These are phyloP conservation scores for Oceanodroma leucorhoa DNA, from an alignment of 2,797 vertebrate genomes.

Conservation along the genomic window DNA sequence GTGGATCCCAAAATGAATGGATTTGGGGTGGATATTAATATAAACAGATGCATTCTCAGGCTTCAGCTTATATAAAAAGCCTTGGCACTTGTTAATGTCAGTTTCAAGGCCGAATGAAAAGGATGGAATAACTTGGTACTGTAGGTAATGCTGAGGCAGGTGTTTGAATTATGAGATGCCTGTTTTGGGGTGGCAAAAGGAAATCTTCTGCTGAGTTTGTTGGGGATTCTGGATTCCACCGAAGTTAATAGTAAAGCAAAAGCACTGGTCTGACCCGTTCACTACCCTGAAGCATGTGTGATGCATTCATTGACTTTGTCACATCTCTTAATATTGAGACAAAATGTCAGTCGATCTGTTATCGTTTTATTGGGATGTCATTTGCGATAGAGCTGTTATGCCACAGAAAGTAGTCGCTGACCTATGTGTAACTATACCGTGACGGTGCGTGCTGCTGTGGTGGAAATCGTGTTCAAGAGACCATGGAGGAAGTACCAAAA, in stretches of 20 bases:
- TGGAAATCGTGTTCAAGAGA: background rate
- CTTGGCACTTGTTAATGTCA: background rate
- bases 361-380: conserved; percentile 22
- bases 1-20: background rate
- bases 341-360: conserved; percentile 51
- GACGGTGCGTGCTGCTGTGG: background rate
- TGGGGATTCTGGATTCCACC: background rate
- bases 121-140: background rate
- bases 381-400: conserved; percentile 1
- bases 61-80: background rate
- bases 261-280: background rate
- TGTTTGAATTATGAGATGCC: background rate
- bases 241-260: conserved; percentile 17
- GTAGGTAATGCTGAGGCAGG: background rate
- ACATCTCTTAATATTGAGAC: conserved; percentile 39
- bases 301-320: conserved; percentile 1
- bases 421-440: background rate
- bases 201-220: conserved; percentile 18
- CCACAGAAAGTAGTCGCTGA: background rate
- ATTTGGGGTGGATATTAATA: background rate
- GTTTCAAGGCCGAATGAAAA: background rate
- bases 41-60: background rate
- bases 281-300: background rate
- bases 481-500: background rate
- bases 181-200: background rate